These are phyloP conservation scores for Hypena proboscidalis DNA, from an alignment of 2,888 invertebrate genomes.

Conservation along the genomic window DNA sequence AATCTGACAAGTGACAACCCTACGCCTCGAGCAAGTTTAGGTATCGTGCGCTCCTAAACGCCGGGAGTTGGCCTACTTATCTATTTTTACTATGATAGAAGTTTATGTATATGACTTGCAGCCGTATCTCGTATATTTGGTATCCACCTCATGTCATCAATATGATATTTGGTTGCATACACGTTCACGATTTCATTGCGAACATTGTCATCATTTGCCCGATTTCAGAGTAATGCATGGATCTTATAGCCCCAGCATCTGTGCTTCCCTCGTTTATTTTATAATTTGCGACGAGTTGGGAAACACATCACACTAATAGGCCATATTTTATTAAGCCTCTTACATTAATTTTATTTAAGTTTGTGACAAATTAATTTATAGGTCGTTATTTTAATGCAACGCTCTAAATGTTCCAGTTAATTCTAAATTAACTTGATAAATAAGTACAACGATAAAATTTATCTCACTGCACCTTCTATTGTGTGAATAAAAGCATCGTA, in stretches of 20 bases:
- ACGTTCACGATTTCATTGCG: slow-evolving; percentile 54
- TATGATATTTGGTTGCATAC: slow-evolving; percentile 57
- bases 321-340: slow-evolving; percentile 50
- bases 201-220: slow-evolving; percentile 59
- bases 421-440: slow-evolving; percentile 7
- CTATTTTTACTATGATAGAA: too few species aligned
- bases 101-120: slow-evolving; percentile 3
- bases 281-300: slow-evolving; percentile 64
- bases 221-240: slow-evolving; percentile 54
- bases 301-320: slow-evolving; percentile 63
- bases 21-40: too few species aligned
- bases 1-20: too few species aligned
- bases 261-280: slow-evolving; percentile 65
- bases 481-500: too few species aligned
- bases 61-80: too few species aligned
- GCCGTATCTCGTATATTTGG: neutral
- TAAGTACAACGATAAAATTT: too few species aligned
- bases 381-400: slow-evolving; percentile 38
- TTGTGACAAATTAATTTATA: slow-evolving; percentile 48
- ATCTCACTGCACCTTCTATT: too few species aligned
- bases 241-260: slow-evolving; percentile 67
- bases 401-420: slow-evolving; percentile 34
- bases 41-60: too few species aligned
- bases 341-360: slow-evolving; percentile 51
- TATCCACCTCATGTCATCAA: slow-evolving; percentile 44